Evolutionary conservation across 1,140 invertebrate genomes (phyloP), one percentile per base, ranked within the genome.

Genomic region (honey bee (Apis mellifera)): DNA sequence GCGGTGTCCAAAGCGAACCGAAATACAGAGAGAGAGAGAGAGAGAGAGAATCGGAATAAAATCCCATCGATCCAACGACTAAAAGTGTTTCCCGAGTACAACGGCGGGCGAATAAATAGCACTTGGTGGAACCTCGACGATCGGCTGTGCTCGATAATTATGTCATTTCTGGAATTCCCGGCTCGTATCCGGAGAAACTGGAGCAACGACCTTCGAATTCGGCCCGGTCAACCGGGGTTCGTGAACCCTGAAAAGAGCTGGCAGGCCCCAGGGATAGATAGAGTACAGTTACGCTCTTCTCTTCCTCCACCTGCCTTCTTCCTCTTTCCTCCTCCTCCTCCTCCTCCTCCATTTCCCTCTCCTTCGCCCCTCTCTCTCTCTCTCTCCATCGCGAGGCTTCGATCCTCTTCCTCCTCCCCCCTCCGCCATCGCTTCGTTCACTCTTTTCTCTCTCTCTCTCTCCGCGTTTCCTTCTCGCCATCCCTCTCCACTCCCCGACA

Each of bases 181-280:
- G 55, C 7, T 12, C n/a, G 13, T 17, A 32, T 9, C n/a, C 26
- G n/a, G 48, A 55, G 82, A 74, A 89, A 86, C 81, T 86, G 84
- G 89, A 90, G 89, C 89, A 91, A 90, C 82, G 90, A 90, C 89
- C 90, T 91, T 91, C 90, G 84, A 81, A 91, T 90, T 90, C 85
- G 80, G 75, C 83, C 60, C 84, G 83, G 82, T 87, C 79, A 73
- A 69, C 32, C 69, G 83, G 82, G 85, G 90, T 90, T 91, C 90
- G 88, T 88, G 89, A 90, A 90, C 90, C 84, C 87, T 84, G 72
- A 84, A 86, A 84, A 77, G 82, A 83, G 82, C 82, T 81, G 82
- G 76, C 84, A 84, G 57, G 59, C 68, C 83, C 83, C 74, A 66
- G 70, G 82, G 89, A 90, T 89, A 83, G 90, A 89, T 88, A 84